These are phyloP conservation scores for Anthoptus insignis DNA, from an alignment of 2,888 invertebrate genomes.

Conservation along the genomic window DNA sequence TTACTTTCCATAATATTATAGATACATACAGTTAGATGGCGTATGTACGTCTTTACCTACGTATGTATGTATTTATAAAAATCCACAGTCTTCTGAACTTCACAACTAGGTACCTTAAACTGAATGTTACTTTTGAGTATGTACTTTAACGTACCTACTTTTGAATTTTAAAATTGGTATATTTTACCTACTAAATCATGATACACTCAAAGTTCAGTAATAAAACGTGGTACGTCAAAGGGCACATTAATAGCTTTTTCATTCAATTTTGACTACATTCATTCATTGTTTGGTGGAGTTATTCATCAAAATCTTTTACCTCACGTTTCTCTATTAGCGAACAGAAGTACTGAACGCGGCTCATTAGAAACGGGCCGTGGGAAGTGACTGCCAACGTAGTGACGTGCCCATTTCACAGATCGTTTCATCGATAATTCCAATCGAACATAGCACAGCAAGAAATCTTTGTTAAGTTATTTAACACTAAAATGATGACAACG, in stretches of 20 bases:
- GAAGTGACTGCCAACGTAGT: constrained; percentile 68
- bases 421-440: constrained; percentile 14
- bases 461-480: neutral
- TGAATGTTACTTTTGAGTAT: too few species aligned
- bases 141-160: too few species aligned
- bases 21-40: too few species aligned
- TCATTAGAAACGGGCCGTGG: constrained; percentile 84
- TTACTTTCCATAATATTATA: too few species aligned
- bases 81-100: too few species aligned
- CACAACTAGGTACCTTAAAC: too few species aligned
- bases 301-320: constrained; percentile 46
- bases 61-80: too few species aligned
- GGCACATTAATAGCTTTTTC: neutral
- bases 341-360: constrained; percentile 75
- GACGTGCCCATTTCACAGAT: constrained; percentile 47
- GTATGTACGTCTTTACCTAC: too few species aligned
- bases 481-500: neutral
- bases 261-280: neutral
- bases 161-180: too few species aligned
- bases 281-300: constrained; percentile 5
- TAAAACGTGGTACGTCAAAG: too few species aligned
- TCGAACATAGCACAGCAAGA: neutral
- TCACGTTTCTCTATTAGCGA: constrained; percentile 62
- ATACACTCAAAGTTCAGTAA: too few species aligned
- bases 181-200: too few species aligned